phyloP scores from a whole-genome alignment of 2,888 invertebrate genomes.

The Ptychoptera albimana region DNA sequence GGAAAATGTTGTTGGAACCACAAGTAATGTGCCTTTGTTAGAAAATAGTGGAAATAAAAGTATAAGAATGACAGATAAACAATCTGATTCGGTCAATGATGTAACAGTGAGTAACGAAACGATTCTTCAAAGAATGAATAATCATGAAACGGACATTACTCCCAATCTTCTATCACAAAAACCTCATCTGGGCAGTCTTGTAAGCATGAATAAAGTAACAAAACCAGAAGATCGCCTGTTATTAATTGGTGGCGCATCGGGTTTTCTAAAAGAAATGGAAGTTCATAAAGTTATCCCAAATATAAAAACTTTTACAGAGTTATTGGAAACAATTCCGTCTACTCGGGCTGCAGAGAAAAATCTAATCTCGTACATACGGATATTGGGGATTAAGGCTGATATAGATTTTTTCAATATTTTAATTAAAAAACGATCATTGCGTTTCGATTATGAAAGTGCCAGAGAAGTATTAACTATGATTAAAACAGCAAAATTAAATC shows the following conservation, averaged over 20 bases:
- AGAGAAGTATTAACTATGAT: conserved; percentile 43
- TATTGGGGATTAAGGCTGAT: conserved; percentile 46
- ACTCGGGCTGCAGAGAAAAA: conserved; percentile 49
- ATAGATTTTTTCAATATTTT: conserved; percentile 74
- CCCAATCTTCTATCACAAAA: conserved; percentile 49
- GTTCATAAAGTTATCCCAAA: conserved; percentile 49
- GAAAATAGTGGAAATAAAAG: conserved; percentile 3
- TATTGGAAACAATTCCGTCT: conserved; percentile 55
- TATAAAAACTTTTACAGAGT: conserved; percentile 60
- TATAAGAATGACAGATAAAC: conserved; percentile 8
- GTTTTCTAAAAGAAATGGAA: conserved; percentile 62
- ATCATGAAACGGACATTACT: conserved; percentile 19
- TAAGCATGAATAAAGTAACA: conserved; percentile 39
- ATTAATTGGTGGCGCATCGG: conserved; percentile 61
- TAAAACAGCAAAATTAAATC: conserved; percentile 36
- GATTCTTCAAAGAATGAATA: background rate
- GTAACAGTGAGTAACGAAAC: background rate
- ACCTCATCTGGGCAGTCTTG: conserved; percentile 44
- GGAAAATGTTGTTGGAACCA: conserved; percentile 17
- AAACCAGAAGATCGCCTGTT: conserved; percentile 50
- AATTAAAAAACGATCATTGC: conserved; percentile 60
- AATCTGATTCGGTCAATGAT: background rate
- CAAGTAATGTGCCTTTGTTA: conserved; percentile 1
- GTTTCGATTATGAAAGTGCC: conserved; percentile 52
- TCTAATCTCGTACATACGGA: conserved; percentile 44